Evolutionary conservation across 2,797 vertebrate species (phyloP).

Genomic region (Lindbergichthys nudifrons): DNA sequence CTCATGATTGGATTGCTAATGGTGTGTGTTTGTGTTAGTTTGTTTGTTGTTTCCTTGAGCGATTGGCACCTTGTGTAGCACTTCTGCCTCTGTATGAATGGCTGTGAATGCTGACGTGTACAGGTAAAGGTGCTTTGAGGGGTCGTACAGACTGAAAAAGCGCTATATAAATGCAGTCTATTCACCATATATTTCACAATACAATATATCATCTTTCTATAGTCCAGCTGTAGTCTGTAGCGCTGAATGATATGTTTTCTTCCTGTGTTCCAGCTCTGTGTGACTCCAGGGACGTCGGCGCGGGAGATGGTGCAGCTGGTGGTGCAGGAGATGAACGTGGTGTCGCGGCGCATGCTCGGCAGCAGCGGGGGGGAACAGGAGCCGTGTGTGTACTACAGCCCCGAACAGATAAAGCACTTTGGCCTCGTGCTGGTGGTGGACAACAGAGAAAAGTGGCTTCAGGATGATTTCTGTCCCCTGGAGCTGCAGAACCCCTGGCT

Average conservation of each 20-base stretch:
- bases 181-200: no score
- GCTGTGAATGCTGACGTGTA: no score
- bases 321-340: conserved; percentile 90
- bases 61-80: no score
- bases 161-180: no score
- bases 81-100: no score
- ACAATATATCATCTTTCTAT: no score
- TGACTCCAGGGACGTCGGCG: conserved; percentile 86
- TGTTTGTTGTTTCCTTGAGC: no score
- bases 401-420: conserved; percentile 91
- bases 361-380: conserved; percentile 64
- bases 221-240: background rate
- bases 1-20: no score
- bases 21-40: no score
- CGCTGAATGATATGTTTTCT: conserved; percentile 1
- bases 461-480: conserved; percentile 89
- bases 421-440: conserved; percentile 87
- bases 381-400: conserved; percentile 82
- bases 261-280: conserved; percentile 83
- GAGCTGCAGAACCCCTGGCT: conserved; percentile 88
- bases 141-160: no score
- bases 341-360: conserved; percentile 80
- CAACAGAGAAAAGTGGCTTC: conserved; percentile 89
- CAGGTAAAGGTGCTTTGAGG: no score
- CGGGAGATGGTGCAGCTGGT: conserved; percentile 90